Conservation (phyloP, 2,113 vertebrate species). For the Calyptomena viridis region DNA sequence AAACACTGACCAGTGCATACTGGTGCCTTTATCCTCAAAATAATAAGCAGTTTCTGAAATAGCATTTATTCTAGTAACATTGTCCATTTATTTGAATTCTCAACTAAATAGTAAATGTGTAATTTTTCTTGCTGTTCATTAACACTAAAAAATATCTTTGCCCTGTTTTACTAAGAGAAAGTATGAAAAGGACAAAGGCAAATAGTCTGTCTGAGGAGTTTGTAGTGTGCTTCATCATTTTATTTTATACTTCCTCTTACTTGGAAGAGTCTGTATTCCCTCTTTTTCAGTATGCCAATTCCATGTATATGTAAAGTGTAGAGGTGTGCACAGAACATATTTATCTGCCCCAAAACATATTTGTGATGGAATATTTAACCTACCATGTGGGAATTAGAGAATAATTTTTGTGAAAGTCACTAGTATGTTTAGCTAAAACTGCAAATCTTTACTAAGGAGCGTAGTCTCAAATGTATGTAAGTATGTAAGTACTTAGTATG, state of each 20-base stretch:
- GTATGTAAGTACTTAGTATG: no score
- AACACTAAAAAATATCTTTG: background rate
- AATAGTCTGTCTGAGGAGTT: background rate
- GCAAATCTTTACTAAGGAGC: conserved; percentile 36
- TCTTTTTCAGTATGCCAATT: background rate
- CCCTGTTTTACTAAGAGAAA: background rate
- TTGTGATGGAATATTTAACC: conserved; percentile 40
- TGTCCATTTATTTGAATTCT: background rate
- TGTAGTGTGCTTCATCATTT: background rate
- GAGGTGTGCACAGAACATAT: no score
- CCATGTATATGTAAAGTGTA: background rate
- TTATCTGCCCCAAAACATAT: background rate
- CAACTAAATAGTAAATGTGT: background rate
- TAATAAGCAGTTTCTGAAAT: background rate
- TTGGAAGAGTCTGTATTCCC: background rate
- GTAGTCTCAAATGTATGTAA: conserved; percentile 17
- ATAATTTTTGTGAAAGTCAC: conserved; percentile 39
- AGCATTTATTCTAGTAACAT: background rate
- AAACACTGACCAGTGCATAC: background rate
- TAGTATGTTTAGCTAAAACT: conserved; percentile 48
- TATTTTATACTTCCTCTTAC: background rate
- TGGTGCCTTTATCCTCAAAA: background rate
- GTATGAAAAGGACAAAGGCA: background rate
- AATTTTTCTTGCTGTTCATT: background rate
- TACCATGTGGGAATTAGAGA: background rate